phyloP scores from a whole-genome alignment of 1,140 invertebrate genomes.

The Drosophila oshimai region DNA sequence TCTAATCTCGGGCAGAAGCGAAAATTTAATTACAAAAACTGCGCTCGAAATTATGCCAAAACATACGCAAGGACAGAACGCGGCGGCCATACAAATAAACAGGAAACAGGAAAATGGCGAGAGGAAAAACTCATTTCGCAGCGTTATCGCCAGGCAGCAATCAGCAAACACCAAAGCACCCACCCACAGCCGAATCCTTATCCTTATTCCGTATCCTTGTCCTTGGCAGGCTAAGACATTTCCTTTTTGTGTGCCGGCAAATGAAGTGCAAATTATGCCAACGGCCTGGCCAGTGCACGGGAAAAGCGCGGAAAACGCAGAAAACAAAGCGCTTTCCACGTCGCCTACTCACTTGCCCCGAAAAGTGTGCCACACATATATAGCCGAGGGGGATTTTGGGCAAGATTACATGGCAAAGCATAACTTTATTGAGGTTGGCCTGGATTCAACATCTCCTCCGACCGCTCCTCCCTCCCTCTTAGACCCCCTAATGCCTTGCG shows the following conservation, averaged over 20 bases:
- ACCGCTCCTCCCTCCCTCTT: background rate
- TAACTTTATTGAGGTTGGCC: slow-evolving; percentile 54
- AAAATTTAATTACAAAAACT: slow-evolving; percentile 50
- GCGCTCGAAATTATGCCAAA: slow-evolving; percentile 56
- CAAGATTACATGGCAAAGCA: slow-evolving; percentile 45
- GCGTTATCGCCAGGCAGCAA: slow-evolving; percentile 39
- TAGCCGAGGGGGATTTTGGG: slow-evolving; percentile 8
- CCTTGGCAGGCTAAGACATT: slow-evolving; percentile 43
- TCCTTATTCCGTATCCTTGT: slow-evolving; percentile 37
- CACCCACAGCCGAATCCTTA: slow-evolving; percentile 13
- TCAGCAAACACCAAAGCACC: slow-evolving; percentile 18
- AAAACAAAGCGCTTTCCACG: slow-evolving; percentile 28
- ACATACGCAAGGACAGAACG: slow-evolving; percentile 44
- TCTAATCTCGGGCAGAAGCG: slow-evolving; percentile 5
- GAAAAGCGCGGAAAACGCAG: slow-evolving; percentile 48
- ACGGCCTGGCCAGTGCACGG: slow-evolving; percentile 29
- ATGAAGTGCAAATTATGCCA: slow-evolving; percentile 74
- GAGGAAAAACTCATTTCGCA: slow-evolving; percentile 33
- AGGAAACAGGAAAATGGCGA: background rate
- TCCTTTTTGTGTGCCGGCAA: slow-evolving; percentile 45
- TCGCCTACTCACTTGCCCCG: slow-evolving; percentile 18
- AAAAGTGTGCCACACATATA: slow-evolving; percentile 55
- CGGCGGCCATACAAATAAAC: slow-evolving; percentile 19
- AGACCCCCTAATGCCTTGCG: slow-evolving; percentile 45
- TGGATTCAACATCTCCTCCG: background rate